Evolutionary conservation across 2,113 vertebrate genomes (phyloP).

Genomic region (Micronycteris hirsuta): DNA sequence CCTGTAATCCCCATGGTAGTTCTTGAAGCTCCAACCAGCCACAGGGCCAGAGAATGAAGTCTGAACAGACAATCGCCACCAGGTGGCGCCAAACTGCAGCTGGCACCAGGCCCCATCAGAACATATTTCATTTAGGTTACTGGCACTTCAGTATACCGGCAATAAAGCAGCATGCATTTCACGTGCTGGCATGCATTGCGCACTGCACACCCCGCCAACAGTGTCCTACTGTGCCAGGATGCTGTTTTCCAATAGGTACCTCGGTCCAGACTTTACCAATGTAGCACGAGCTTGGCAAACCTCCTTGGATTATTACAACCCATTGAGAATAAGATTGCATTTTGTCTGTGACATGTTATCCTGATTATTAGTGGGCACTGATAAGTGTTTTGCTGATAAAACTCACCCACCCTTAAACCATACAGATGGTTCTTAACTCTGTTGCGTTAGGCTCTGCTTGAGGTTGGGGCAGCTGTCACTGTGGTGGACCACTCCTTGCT

Average conservation of each 20-base stretch:
- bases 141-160: not conserved
- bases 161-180: not conserved
- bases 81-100: conserved; percentile 23
- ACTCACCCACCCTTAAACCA: not conserved
- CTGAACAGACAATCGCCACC: not conserved
- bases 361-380: not conserved
- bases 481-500: not conserved
- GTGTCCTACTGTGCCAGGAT: not conserved
- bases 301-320: not conserved
- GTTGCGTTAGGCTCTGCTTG: not conserved
- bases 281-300: not conserved
- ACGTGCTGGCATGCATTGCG: not conserved
- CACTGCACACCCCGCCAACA: too few relatives aligned
- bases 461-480: not conserved
- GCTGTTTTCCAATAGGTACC: not conserved
- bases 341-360: not conserved
- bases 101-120: not conserved
- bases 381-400: not conserved
- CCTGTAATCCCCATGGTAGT: not conserved
- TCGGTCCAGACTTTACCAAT: not conserved
- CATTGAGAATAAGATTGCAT: not conserved
- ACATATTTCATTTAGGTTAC: not conserved
- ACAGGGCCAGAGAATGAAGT: not conserved
- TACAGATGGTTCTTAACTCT: not conserved
- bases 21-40: not conserved